These are phyloP conservation scores for Limonius californicus DNA, from an alignment of 1,140 invertebrate species.

Conservation along the genomic window DNA sequence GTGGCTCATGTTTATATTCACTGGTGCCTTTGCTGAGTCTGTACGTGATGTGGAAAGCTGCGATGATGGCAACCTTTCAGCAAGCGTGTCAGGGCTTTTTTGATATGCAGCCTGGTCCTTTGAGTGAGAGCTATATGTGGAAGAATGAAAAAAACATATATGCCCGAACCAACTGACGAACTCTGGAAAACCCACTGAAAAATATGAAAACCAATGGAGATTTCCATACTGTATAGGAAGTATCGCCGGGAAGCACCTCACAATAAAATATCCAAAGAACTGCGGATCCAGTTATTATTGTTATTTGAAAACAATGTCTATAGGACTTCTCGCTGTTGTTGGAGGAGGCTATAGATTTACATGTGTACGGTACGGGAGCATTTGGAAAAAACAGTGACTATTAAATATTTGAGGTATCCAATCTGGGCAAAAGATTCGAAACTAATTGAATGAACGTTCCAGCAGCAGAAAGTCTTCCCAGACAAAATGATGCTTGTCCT, in stretches of 20 bases:
- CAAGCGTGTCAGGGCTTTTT: too few species aligned
- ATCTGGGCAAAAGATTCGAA: slow-evolving; percentile 33
- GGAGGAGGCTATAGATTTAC: slow-evolving; percentile 47
- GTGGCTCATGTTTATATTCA: too few species aligned
- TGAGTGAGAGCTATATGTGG: not conserved
- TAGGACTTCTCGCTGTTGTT: slow-evolving; percentile 42
- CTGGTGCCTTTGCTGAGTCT: too few species aligned
- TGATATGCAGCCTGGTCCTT: too few species aligned
- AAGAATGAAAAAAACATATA: slow-evolving; percentile 3
- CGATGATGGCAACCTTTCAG: too few species aligned
- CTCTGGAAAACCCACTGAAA: slow-evolving; percentile 28
- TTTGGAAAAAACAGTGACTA: slow-evolving; percentile 37
- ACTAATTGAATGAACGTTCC: slow-evolving; percentile 31
- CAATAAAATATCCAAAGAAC: slow-evolving; percentile 40
- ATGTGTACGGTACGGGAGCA: slow-evolving; percentile 39
- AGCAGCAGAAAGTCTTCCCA: slow-evolving; percentile 23
- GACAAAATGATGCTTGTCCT: slow-evolving; percentile 32
- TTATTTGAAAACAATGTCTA: slow-evolving; percentile 45
- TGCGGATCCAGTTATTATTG: slow-evolving; percentile 44
- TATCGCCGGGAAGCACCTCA: slow-evolving; percentile 49
- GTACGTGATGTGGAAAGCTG: too few species aligned
- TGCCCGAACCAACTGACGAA: slow-evolving; percentile 29
- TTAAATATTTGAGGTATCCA: not conserved
- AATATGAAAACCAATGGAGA: slow-evolving; percentile 36
- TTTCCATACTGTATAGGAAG: slow-evolving; percentile 44